Evolutionary conservation across 2,797 vertebrate species (phyloP), one percentile per base, ranked within the genome.

Genomic region (Microtus californicus): DNA sequence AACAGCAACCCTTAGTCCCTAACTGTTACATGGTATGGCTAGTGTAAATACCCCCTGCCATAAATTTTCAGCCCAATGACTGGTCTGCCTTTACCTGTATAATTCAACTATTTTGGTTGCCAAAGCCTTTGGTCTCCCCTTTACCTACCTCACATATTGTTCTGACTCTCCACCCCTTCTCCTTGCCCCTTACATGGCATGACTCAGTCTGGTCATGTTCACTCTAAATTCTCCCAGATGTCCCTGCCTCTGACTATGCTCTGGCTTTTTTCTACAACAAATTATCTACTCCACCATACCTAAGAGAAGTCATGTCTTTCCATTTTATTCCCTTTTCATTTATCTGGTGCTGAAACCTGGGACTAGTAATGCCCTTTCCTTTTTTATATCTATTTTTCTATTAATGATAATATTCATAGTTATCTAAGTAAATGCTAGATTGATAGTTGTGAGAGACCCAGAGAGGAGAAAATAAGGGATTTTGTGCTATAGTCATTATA

Each of bases 21-120:
- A 11, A 21, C 19, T 37, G n/a, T 37, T 71, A 11, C n/a, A 71
- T 0, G 9, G 69, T 11, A 23, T 71, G n/a, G 1, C 69, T 71
- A 2, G 69, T 9, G 21, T 37, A 71, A 1, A n/a, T 21, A 4
- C 1, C 4, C n/a, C 4, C n/a, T 37, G 11, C n/a, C 19, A 71
- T 23, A 71, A 71, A 23, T 23, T 37, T 37, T 21, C 19, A 71
- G 8, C 8, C 19, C n/a, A 37, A 8, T 8, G 69, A 19, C n/a
- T 71, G 6, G 19, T 19, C n/a, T 71, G 17, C 19, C 4, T 19
- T 71, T 71, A 71, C 69, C 69, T 21, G 9, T 3, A 2, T 37
- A 71, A 37, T 71, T 19, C 69, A 71, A 71, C n/a, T 3, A 23
- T 71, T 37, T 37, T 71, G 19, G 19, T 23, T 71, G 21, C 19